Evolutionary conservation across 2,888 invertebrate genomes (phyloP), one percentile per base, ranked within the genome.

Genomic region (Drosophila conformis): DNA sequence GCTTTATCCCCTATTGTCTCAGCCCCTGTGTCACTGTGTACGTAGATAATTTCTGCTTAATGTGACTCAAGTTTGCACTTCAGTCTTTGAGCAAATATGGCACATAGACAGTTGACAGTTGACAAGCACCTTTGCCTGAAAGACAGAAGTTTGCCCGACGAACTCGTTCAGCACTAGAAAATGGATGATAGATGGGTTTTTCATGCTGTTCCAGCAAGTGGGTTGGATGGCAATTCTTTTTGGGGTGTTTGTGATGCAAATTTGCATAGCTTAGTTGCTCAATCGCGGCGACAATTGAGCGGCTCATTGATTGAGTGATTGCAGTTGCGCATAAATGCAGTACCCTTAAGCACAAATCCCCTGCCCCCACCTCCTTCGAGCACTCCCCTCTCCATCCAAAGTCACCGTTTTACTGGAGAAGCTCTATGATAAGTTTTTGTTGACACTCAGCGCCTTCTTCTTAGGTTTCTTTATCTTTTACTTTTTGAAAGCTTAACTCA

Each of bases 271-370:
- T 87, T 81, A 87, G 86, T 80, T 80, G 86, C 88, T 85, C 83
- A 83, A 87, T 89, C 88, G 88, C 80, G 84, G 84, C 78, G 84
- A 88, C 88, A 87, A 84, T 88, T 88, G 87, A 89, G 82, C 87
- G 80, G 78, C 86, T 87, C 84, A 85, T 81, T 85, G 85, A 89
- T 89, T 88, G 85, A 83, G 76, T 87, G 87, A 85, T 83, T 78
- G 78, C 73, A 78, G 69, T 69, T 68, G 74, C 69, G 81, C 81
- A 80, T 80, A 78, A 80, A 80, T 80, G 81, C 81, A 80, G 80
- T 68, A 68, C 48, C 63, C 77, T 80, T 68, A 74, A 66, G 64
- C 64, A 69, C 49, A 62, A 48, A 25, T 38, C 40, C 51, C 4
- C 48, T 7, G 4, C 18, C 5, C 38, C 35, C 42, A 15, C n/a